These are phyloP conservation scores for Panthera tigris DNA, from an alignment of 2,113 vertebrate genomes.

Conservation along the genomic window DNA sequence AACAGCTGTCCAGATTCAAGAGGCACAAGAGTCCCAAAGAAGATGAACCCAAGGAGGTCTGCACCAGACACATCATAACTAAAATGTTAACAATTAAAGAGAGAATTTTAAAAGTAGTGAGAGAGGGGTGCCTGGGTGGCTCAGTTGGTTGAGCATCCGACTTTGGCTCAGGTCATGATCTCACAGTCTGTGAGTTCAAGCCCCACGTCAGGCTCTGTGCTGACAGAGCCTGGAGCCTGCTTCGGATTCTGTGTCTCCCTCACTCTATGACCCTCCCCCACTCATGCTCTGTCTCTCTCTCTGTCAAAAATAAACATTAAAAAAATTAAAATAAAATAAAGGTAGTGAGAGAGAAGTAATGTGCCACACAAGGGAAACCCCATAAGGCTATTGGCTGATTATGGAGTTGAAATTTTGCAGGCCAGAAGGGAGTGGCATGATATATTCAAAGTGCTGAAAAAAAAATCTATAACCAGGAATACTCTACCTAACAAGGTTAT, in stretches of 20 bases:
- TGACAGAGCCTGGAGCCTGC: too few relatives aligned
- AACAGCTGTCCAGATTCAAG: neutral
- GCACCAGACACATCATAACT: neutral
- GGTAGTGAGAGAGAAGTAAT: neutral
- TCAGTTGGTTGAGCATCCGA: too few relatives aligned
- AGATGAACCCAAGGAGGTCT: neutral
- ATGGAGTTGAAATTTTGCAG: neutral
- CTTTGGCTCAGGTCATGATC: too few relatives aligned
- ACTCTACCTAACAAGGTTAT: neutral
- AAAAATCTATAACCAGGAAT: neutral
- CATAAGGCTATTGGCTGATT: neutral
- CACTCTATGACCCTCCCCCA: too few relatives aligned
- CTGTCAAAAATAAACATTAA: too few relatives aligned
- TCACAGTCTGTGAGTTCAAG: fast-evolving
- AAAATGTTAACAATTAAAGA: neutral
- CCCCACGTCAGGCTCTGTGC: too few relatives aligned
- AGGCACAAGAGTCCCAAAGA: neutral
- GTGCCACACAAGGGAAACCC: neutral
- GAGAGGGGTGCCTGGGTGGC: neutral
- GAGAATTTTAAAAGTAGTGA: neutral
- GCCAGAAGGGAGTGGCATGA: neutral
- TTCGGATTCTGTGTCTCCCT: too few relatives aligned
- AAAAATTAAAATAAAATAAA: too few relatives aligned
- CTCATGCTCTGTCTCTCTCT: too few relatives aligned
- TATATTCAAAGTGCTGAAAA: neutral